Conservation (phyloP, 1,140 invertebrate genomes). For the Micrasema longulum region DNA sequence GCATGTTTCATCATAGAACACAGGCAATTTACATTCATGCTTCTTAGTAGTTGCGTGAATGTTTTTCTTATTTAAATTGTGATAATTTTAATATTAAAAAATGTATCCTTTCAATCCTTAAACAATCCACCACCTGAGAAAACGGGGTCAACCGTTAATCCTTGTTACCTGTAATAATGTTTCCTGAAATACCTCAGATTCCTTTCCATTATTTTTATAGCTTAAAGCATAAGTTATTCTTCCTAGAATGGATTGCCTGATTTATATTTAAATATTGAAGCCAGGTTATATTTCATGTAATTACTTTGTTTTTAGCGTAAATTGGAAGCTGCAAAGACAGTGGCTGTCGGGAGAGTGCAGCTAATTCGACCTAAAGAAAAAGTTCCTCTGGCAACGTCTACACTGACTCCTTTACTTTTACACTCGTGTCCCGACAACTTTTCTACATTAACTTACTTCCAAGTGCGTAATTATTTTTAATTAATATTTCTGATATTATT, state of each 20-base stretch:
- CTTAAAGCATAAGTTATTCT: no score
- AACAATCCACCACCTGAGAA: no score
- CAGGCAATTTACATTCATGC: background rate
- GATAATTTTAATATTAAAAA: no score
- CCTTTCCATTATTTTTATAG: no score
- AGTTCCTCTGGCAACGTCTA: conserved; percentile 66
- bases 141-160: no score
- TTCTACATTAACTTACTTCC: conserved; percentile 84
- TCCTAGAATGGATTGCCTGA: no score
- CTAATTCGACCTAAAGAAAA: conserved; percentile 59
- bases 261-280: no score
- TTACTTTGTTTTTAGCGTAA: conserved; percentile 43
- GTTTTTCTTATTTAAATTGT: background rate
- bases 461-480: conserved; percentile 68
- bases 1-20: background rate
- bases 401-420: conserved; percentile 75
- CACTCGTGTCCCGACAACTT: conserved; percentile 84
- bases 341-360: conserved; percentile 49
- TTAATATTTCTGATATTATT: no score
- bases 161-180: no score
- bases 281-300: no score
- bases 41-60: background rate
- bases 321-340: conserved; percentile 45
- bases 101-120: no score
- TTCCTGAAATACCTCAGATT: no score